A percentile compares a stretch with the other conserved stretches of the same genome.
phyloP scores from a whole-genome alignment of 37 sponge, comb jelly and placozoan species.

The Oopsacas minuta region DNA sequence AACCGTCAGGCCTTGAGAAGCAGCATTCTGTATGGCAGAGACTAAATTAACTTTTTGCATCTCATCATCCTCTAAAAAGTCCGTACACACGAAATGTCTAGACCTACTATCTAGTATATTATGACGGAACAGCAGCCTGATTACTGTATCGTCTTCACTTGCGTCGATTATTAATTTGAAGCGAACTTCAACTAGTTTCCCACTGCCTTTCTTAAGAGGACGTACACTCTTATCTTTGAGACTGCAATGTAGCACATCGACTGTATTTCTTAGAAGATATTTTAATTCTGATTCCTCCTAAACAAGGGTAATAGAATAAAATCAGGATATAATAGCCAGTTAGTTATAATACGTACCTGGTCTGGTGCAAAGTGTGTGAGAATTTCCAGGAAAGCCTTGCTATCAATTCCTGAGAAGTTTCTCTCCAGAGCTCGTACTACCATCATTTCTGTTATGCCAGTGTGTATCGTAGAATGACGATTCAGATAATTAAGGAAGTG shows the following conservation, averaged over 20 bases:
- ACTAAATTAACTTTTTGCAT: conserved; percentile 71
- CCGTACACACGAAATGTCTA: conserved; percentile 63
- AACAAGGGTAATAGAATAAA: neutral
- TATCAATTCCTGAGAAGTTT: conserved; percentile 65
- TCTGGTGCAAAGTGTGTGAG: neutral
- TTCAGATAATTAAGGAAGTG: conserved; percentile 62
- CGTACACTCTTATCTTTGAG: neutral
- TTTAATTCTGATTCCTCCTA: neutral
- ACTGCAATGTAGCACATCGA: conserved; percentile 9
- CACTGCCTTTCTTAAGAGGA: neutral
- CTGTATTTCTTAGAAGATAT: conserved; percentile 16
- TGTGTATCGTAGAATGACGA: conserved; percentile 18
- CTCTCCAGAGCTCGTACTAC: conserved; percentile 71
- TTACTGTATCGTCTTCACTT: conserved; percentile 64
- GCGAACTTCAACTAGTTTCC: conserved; percentile 40
- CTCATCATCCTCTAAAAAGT: conserved; percentile 61
- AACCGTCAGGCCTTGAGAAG: conserved; percentile 64
- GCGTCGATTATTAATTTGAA: conserved; percentile 79
- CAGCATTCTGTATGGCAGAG: conserved; percentile 72
- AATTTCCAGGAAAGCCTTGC: neutral
- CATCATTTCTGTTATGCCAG: conserved; percentile 33
- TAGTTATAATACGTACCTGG: neutral
- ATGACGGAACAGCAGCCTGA: conserved; percentile 51
- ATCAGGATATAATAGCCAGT: neutral
- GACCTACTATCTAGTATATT: conserved; percentile 37